These are phyloP conservation scores for Chironomus striatipennis DNA, from an alignment of 1,140 invertebrate species.

Conservation along the genomic window DNA sequence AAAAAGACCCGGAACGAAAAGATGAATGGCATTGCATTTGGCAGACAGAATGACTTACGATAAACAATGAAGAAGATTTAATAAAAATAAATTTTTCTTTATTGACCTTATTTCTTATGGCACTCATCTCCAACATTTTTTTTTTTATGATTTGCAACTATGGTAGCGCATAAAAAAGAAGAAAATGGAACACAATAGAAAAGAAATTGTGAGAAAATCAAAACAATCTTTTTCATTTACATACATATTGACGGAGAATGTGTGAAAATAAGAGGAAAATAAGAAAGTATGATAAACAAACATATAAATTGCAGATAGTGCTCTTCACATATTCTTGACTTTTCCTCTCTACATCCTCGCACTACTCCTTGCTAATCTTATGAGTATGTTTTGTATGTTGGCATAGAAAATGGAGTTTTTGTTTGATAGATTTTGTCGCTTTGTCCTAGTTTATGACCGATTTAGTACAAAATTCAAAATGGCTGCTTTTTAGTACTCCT, in stretches of 20 bases:
- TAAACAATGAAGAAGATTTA: too few species aligned
- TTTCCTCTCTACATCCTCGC: too few species aligned
- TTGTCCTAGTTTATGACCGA: too few species aligned
- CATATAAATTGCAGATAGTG: constrained; percentile 13
- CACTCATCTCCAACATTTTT: background rate
- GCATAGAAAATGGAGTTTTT: too few species aligned
- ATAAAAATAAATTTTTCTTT: too few species aligned
- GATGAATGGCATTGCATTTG: background rate
- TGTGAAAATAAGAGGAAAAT: constrained; percentile 3
- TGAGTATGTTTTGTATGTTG: too few species aligned
- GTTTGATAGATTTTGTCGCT: too few species aligned
- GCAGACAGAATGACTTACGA: background rate
- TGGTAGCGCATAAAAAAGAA: background rate
- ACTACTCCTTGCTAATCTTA: too few species aligned
- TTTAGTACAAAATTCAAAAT: too few species aligned
- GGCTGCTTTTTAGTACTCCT: too few species aligned
- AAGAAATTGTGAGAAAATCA: background rate
- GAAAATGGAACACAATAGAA: background rate
- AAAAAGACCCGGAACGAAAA: background rate
- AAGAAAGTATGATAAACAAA: background rate
- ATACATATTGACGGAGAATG: background rate
- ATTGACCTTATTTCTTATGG: too few species aligned
- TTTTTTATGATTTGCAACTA: background rate
- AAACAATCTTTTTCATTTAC: constrained; percentile 3
- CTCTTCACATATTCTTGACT: background rate